phyloP scores from a whole-genome alignment of 2,888 invertebrate genomes.

The Rhagonycha lutea region DNA sequence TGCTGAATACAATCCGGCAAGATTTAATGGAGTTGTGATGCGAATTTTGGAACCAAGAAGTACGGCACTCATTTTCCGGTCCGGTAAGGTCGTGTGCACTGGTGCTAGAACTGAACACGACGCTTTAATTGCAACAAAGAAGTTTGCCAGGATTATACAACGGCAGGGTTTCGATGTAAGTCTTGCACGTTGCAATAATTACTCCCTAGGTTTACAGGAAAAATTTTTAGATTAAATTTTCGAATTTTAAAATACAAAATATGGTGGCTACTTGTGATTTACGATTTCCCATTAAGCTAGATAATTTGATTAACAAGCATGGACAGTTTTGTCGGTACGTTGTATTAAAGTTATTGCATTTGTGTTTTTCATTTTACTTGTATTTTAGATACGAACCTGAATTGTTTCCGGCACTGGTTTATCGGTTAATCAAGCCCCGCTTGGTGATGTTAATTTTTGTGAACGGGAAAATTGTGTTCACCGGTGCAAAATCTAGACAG shows the following conservation, averaged over 20 bases:
- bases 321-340: constrained; percentile 64
- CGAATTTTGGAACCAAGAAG: constrained; percentile 78
- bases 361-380: background rate
- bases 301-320: constrained; percentile 74
- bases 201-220: background rate
- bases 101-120: constrained; percentile 79
- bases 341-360: background rate
- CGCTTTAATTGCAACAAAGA: constrained; percentile 76
- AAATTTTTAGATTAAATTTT: constrained; percentile 70
- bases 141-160: constrained; percentile 82
- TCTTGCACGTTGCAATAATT: constrained; percentile 25
- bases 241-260: constrained; percentile 79
- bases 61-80: constrained; percentile 76
- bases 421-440: constrained; percentile 94
- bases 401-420: constrained; percentile 97
- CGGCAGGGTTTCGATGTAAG: constrained; percentile 77
- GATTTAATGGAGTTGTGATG: constrained; percentile 85
- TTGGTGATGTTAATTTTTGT: constrained; percentile 97
- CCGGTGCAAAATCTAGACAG: constrained; percentile 90
- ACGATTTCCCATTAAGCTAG: constrained; percentile 73
- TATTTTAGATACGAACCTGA: constrained; percentile 90
- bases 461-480: constrained; percentile 97
- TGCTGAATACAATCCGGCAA: constrained; percentile 81
- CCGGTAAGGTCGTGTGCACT: constrained; percentile 83
- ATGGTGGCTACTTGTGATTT: constrained; percentile 77